Evolutionary conservation across 2,113 vertebrate species (phyloP).

Genomic region (Phaetusa simplex): DNA sequence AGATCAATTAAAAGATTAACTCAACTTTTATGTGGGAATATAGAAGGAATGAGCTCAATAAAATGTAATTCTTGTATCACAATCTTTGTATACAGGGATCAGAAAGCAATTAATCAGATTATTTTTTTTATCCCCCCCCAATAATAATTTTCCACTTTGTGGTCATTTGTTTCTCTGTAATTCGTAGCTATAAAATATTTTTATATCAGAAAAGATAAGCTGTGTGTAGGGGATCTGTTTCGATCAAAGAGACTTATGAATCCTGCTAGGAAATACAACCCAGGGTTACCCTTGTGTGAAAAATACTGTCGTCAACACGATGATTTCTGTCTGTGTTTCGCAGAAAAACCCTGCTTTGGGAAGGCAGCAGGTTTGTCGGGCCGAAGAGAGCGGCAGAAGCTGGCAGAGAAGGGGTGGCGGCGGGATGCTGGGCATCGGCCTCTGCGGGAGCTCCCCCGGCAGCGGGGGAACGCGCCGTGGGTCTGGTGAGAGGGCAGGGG

Average conservation of each 20-base stretch:
- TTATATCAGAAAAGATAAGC: not conserved
- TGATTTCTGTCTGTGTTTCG: not conserved
- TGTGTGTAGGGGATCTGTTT: not conserved
- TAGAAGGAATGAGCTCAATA: not conserved
- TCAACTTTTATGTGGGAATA: not conserved
- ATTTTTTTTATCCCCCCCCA: not conserved
- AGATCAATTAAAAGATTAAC: conserved; percentile 67
- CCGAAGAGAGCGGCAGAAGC: not conserved
- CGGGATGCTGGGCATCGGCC: not conserved
- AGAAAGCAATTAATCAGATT: conserved; percentile 36
- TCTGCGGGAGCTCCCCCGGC: not conserved
- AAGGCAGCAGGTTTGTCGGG: not conserved
- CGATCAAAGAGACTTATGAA: not conserved
- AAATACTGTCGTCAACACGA: rapidly evolving
- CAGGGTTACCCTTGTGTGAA: not conserved
- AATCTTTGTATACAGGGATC: not conserved
- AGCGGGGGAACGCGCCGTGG: no score
- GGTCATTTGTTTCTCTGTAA: not conserved
- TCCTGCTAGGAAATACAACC: not conserved
- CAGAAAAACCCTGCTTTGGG: not conserved
- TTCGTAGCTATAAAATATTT: not conserved
- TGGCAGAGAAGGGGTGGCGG: not conserved
- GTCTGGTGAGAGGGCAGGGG: not conserved
- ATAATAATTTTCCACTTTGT: not conserved
- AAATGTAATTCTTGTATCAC: not conserved